Conservation (phyloP, 2,797 vertebrate species). For the Myotis pilosus region DNA sequence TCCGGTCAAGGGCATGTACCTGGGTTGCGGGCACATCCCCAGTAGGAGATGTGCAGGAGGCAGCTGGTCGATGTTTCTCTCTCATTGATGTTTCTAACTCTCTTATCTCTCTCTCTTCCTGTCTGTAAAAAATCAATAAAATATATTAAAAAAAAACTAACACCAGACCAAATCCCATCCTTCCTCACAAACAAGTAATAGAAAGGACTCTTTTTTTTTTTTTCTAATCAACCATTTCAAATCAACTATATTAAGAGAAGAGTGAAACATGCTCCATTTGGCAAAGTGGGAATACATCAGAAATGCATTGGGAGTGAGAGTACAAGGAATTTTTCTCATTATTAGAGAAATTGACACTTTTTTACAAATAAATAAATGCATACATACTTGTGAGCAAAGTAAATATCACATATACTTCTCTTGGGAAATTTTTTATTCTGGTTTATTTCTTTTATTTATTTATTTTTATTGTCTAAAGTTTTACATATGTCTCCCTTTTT, state of each 20-base stretch:
- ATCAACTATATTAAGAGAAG: background rate
- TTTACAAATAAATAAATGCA: background rate
- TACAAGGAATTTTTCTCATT: background rate
- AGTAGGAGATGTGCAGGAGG: too few relatives aligned
- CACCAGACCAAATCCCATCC: background rate
- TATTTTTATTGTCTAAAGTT: too few relatives aligned
- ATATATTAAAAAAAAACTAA: too few relatives aligned
- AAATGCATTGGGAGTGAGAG: background rate
- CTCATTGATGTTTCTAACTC: too few relatives aligned
- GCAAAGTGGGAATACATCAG: background rate
- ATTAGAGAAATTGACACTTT: background rate
- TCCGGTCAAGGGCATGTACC: too few relatives aligned
- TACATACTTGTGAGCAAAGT: background rate
- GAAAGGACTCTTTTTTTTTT: background rate
- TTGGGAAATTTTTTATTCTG: background rate
- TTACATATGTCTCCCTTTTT: too few relatives aligned
- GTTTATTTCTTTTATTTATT: too few relatives aligned
- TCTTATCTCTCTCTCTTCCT: too few relatives aligned
- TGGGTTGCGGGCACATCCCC: too few relatives aligned
- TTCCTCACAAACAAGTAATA: background rate
- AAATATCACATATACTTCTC: background rate
- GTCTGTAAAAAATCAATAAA: too few relatives aligned
- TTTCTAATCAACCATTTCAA: background rate
- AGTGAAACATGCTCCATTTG: background rate
- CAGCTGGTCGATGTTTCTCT: too few relatives aligned